These are phyloP conservation scores for Subacronicta megacephala DNA, from an alignment of 2,888 invertebrate genomes.

Conservation along the genomic window DNA sequence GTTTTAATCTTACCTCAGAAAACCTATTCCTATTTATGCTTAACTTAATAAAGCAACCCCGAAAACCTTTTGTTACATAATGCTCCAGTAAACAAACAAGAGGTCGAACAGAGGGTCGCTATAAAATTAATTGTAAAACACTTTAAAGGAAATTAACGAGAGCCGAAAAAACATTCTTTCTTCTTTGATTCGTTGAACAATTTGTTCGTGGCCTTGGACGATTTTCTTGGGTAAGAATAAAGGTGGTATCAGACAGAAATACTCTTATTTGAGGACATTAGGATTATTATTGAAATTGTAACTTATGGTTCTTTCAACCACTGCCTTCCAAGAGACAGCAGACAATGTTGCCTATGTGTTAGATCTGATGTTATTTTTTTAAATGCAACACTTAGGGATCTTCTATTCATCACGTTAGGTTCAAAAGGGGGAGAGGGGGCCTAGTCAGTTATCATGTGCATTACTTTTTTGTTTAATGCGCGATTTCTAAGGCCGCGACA, in stretches of 20 bases:
- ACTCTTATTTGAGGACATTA: neutral
- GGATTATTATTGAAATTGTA: too few species aligned
- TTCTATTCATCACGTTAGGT: too few species aligned
- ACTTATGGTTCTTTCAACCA: too few species aligned
- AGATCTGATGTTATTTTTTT: too few species aligned
- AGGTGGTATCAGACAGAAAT: neutral
- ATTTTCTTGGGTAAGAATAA: slow-evolving; percentile 62
- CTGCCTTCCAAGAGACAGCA: too few species aligned
- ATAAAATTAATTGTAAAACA: slow-evolving; percentile 60
- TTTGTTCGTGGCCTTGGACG: slow-evolving; percentile 52
- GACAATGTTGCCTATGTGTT: too few species aligned
- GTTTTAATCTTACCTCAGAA: too few species aligned
- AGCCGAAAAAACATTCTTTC: slow-evolving; percentile 50
- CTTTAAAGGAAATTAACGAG: slow-evolving; percentile 58
- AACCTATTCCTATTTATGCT: slow-evolving; percentile 10
- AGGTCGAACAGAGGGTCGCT: slow-evolving; percentile 46
- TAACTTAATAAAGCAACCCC: slow-evolving; percentile 4
- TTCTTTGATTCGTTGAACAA: slow-evolving; percentile 56
- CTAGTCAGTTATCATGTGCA: too few species aligned
- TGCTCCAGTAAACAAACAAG: slow-evolving; percentile 49
- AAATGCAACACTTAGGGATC: too few species aligned
- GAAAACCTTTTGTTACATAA: slow-evolving; percentile 31
- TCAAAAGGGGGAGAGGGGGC: too few species aligned
- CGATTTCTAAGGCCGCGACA: too few species aligned
- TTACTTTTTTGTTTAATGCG: too few species aligned